Evolutionary conservation across 2,888 invertebrate genomes (phyloP), one percentile per base, ranked within the genome.

Genomic region (Drosophila demipolita): DNA sequence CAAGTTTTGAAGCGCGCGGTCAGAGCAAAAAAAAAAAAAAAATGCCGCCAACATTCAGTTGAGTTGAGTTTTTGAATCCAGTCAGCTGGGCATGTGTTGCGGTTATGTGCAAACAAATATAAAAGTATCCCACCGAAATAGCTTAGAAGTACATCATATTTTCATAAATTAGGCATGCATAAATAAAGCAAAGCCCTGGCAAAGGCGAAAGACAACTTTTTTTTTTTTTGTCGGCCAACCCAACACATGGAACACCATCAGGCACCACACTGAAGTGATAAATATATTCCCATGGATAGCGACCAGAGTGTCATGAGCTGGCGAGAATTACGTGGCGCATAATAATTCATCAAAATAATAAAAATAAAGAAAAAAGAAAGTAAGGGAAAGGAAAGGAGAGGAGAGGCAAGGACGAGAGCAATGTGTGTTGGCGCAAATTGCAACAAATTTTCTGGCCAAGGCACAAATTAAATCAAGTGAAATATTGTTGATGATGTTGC

Each of bases 121-220:
- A 85, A 88, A 88, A 85, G 85, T 87, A 85, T 85, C 80, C 82
- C 83, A 86, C 82, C 83, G 86, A 87, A 89, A 83, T 84, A 80
- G 89, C 89, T 87, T 83, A 85, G 85, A 85, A 89, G 89, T 87
- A 87, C 87, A 87, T 89, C 84, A 87, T 89, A 89, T 89, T 87
- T 87, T 87, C 87, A 87, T 87, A 87, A 87, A 89, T 87, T 87
- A 89, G 87, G 84, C 83, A 88, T 89, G 81, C 84, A 89, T 89
- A 88, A 86, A 88, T 84, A 83, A 75, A 78, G 78, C 74, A 59
- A 82, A 68, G 73, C 66, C 53, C 61, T 32, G 40, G 66, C 78
- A 60, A 35, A 26, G 36, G 17, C 17, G 36, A 36, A 36, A 36
- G 35, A 45, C 58, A 84, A 84, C 82, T 84, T 84, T 84, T 80